phyloP scores from a whole-genome alignment of 2,797 vertebrate species.

The Lophotriccus pileatus region DNA sequence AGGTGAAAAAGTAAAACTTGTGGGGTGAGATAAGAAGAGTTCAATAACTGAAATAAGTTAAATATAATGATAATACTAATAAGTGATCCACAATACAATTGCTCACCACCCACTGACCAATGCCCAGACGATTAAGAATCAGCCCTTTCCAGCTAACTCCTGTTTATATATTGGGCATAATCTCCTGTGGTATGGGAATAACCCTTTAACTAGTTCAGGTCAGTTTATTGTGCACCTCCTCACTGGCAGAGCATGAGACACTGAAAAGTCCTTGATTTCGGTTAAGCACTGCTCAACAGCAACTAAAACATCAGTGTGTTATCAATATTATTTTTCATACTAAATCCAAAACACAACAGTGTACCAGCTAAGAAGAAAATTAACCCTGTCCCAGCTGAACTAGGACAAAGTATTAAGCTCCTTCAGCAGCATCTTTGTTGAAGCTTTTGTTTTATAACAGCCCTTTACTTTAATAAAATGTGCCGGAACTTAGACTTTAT shows the following conservation, averaged over 20 bases:
- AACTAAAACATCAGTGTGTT: neutral
- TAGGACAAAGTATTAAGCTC: neutral
- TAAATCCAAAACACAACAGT: neutral
- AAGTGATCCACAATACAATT: neutral
- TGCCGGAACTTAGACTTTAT: neutral
- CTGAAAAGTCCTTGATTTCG: neutral
- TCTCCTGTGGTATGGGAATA: neutral
- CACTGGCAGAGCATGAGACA: neutral
- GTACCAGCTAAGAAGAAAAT: neutral
- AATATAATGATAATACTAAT: neutral
- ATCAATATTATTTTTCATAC: neutral
- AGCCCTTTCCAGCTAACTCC: neutral
- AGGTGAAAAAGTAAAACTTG: neutral
- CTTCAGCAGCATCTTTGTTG: neutral
- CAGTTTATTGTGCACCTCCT: neutral
- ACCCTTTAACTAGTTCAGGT: neutral
- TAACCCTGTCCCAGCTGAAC: neutral
- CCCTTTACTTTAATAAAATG: neutral
- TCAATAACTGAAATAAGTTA: neutral
- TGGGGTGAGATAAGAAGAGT: neutral
- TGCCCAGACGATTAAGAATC: neutral
- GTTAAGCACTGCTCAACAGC: neutral
- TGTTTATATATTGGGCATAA: neutral
- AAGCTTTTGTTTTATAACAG: neutral
- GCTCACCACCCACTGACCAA: neutral